Conservation (phyloP, 2,888 invertebrate species). For the Leptopterna dolabrata region DNA sequence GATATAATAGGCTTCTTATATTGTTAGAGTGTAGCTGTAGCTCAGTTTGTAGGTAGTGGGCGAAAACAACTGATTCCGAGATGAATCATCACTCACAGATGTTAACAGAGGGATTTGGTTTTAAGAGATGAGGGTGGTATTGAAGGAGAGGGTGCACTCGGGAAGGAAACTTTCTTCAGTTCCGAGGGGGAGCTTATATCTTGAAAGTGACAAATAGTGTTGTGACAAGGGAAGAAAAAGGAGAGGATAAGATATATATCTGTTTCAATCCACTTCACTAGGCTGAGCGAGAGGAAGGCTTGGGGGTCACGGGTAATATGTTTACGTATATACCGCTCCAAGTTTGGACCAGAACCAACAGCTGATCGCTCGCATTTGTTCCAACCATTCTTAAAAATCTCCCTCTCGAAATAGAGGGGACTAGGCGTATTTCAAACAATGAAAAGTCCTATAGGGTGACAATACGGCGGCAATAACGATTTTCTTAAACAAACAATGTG, state of each 20-base stretch:
- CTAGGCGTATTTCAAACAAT: neutral
- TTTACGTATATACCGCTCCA: slow-evolving; percentile 33
- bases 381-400: neutral
- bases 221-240: slow-evolving; percentile 18
- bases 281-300: neutral
- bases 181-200: neutral
- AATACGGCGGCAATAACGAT: neutral
- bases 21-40: too few species aligned
- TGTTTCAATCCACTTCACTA: neutral
- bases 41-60: too few species aligned
- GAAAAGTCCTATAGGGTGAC: neutral
- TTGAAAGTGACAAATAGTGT: slow-evolving; percentile 42
- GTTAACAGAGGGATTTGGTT: neutral
- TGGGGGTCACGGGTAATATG: slow-evolving; percentile 32
- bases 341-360: slow-evolving; percentile 23
- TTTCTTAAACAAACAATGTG: neutral
- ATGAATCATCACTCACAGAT: neutral
- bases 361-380: neutral
- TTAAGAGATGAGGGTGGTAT: neutral
- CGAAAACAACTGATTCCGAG: neutral
- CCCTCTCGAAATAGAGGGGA: neutral
- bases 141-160: neutral
- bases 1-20: too few species aligned
- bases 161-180: neutral
- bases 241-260: neutral